These are phyloP conservation scores for Albula goreensis DNA, from an alignment of 2,113 vertebrate genomes.

Conservation along the genomic window DNA sequence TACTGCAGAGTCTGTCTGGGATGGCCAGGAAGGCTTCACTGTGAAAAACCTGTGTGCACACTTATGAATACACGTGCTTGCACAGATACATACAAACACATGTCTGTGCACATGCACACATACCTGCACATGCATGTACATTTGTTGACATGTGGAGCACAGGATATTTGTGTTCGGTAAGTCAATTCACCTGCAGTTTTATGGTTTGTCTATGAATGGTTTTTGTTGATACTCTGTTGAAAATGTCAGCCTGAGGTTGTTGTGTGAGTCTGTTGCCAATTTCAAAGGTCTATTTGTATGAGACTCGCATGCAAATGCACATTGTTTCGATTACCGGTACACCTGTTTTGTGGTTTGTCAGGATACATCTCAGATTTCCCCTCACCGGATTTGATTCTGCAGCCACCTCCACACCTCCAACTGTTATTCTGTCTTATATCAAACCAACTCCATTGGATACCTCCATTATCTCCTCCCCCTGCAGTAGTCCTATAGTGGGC, in stretches of 20 bases:
- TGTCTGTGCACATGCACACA: background rate
- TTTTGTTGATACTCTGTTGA: background rate
- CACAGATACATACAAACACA: background rate
- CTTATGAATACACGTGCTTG: background rate
- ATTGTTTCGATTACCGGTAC: background rate
- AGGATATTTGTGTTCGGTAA: background rate
- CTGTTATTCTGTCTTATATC: background rate
- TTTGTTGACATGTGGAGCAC: background rate
- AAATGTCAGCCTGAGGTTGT: background rate
- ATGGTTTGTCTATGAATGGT: background rate
- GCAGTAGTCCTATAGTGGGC: background rate
- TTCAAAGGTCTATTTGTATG: background rate
- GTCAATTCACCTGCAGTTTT: background rate
- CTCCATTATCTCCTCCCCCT: background rate
- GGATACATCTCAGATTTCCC: constrained; percentile 10
- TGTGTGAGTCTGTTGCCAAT: background rate
- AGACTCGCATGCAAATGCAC: background rate
- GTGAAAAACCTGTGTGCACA: constrained; percentile 18
- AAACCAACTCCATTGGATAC: background rate
- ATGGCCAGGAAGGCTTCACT: constrained; percentile 48
- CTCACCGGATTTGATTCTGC: background rate
- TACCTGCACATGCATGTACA: background rate
- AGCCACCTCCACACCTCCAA: background rate
- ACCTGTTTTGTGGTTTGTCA: background rate
- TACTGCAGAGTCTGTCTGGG: constrained; percentile 60